Evolutionary conservation across 2,797 vertebrate genomes (phyloP).

Genomic region (Semaprochilodus insignis): DNA sequence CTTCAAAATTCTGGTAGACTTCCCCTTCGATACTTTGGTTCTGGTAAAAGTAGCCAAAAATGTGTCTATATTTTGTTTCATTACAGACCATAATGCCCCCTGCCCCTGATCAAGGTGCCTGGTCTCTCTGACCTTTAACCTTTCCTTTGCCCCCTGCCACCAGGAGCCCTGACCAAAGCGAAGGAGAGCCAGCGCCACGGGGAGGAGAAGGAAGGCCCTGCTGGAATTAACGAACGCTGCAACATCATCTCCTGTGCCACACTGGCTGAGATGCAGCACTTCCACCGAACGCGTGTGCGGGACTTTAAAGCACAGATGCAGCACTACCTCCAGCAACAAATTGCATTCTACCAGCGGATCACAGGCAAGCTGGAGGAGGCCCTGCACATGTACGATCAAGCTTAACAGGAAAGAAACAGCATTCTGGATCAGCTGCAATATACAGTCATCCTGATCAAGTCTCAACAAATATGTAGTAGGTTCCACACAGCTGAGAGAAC

Average conservation of each 20-base stretch:
- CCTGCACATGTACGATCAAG: slow-evolving; percentile 88
- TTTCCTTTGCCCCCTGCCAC: slow-evolving; percentile 47
- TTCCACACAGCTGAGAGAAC: neutral
- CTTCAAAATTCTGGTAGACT: too few species aligned
- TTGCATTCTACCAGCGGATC: slow-evolving; percentile 97
- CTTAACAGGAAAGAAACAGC: slow-evolving; percentile 23
- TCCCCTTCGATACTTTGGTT: too few species aligned
- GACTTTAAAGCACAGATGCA: slow-evolving; percentile 98
- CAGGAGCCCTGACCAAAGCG: slow-evolving; percentile 97
- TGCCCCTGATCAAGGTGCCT: neutral
- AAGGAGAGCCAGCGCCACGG: slow-evolving; percentile 91
- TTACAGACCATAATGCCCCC: too few species aligned
- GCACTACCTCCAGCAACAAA: slow-evolving; percentile 94
- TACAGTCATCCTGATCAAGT: slow-evolving; percentile 1
- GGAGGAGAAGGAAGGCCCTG: slow-evolving; percentile 85
- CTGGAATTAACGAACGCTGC: slow-evolving; percentile 92
- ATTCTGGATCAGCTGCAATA: slow-evolving; percentile 4
- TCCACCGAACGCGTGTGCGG: slow-evolving; percentile 93
- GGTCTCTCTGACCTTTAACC: neutral
- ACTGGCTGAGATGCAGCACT: slow-evolving; percentile 96
- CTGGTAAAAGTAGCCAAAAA: too few species aligned
- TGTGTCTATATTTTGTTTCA: too few species aligned
- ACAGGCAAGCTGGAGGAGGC: slow-evolving; percentile 94
- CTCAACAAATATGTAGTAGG: neutral
- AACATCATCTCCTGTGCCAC: slow-evolving; percentile 98